A percentile compares a stretch with the other conserved stretches of the same genome.
Conservation (phyloP, 2,797 vertebrate genomes). For the Selene dorsalis region DNA sequence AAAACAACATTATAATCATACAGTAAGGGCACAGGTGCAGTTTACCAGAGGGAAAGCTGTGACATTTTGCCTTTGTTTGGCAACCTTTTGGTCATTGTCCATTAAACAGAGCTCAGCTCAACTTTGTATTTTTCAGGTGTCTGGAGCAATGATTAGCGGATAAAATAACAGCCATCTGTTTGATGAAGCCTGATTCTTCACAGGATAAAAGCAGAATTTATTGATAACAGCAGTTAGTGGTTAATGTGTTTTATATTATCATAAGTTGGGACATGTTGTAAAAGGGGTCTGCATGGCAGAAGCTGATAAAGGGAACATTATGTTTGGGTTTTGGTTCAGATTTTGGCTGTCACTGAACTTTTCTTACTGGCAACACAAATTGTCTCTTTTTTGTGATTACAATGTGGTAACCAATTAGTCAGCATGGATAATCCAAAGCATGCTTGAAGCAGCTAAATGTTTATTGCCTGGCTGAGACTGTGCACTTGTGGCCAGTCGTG, state of each 20-base stretch:
- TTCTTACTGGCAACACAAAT: neutral
- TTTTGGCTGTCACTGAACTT: constrained; percentile 9
- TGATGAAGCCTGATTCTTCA: constrained; percentile 7
- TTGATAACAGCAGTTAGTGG: neutral
- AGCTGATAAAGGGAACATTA: neutral
- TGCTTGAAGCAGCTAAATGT: constrained; percentile 8
- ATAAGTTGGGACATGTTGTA: constrained; percentile 2
- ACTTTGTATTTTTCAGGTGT: neutral
- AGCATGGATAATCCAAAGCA: neutral
- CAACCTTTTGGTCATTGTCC: neutral
- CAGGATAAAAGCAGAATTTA: constrained; percentile 17
- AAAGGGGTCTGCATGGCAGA: neutral
- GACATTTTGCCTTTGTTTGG: neutral
- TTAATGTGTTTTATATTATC: neutral
- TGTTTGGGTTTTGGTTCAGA: constrained; percentile 5
- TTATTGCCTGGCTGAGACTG: neutral
- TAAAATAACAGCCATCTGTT: neutral
- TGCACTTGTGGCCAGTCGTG: constrained; percentile 7
- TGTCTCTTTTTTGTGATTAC: constrained; percentile 1
- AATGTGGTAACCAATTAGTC: constrained; percentile 6
- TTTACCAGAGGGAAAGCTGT: neutral
- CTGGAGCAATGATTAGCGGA: constrained; percentile 15
- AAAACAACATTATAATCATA: constrained; percentile 9
- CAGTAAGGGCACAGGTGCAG: neutral
- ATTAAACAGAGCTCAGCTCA: neutral